Evolutionary conservation across 2,888 invertebrate genomes (phyloP).

Genomic region (Synergus gifuensis): DNA sequence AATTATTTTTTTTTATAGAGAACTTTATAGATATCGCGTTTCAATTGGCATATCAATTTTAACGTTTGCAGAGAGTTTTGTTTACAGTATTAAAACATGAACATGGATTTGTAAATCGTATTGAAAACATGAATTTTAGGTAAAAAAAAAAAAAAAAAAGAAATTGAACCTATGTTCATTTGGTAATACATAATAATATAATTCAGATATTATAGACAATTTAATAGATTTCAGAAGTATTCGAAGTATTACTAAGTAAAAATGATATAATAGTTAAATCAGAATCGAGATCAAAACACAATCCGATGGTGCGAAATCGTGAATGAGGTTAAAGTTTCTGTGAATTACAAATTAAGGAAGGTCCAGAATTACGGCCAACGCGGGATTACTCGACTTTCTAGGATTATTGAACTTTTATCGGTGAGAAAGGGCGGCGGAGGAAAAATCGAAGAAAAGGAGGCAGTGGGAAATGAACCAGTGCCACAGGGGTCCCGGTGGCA

Average conservation of each 20-base stretch:
- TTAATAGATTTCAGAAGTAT: no score
- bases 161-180: no score
- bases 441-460: slow-evolving; percentile 45
- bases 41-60: no score
- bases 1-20: no score
- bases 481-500: slow-evolving; percentile 59
- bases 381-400: slow-evolving; percentile 59
- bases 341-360: slow-evolving; percentile 64
- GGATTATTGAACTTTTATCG: slow-evolving; percentile 68
- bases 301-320: not conserved
- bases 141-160: no score
- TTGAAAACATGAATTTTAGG: no score
- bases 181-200: no score
- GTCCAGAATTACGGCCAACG: slow-evolving; percentile 58
- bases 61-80: not conserved
- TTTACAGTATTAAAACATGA: not conserved
- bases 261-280: not conserved
- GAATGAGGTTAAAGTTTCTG: slow-evolving; percentile 45
- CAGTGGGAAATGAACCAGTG: slow-evolving; percentile 46
- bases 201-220: no score
- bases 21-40: no score
- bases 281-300: not conserved
- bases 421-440: slow-evolving; percentile 46
- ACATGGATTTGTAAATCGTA: no score
- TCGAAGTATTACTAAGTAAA: no score